Percentiles rank a stretch among this genome's conserved stretches.
These are phyloP conservation scores for Stenurella melanura DNA, from an alignment of 2,888 invertebrate genomes.

Conservation along the genomic window DNA sequence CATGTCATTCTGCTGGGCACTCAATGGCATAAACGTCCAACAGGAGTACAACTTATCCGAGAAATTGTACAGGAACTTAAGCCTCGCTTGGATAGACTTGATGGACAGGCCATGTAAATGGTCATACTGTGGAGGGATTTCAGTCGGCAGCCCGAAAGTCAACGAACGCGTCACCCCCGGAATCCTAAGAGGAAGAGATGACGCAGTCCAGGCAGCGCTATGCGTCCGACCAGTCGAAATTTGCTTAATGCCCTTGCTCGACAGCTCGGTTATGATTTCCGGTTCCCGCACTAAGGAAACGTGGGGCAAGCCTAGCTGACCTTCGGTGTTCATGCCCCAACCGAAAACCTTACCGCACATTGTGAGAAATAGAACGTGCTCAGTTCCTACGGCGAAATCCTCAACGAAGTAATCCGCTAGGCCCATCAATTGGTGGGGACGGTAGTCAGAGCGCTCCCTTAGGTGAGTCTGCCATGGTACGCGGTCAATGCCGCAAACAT, in stretches of 20 bases:
- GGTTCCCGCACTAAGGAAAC: conserved; percentile 77
- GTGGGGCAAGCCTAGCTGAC: conserved; percentile 78
- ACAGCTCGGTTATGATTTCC: conserved; percentile 74
- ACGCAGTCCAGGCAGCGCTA: conserved; percentile 79
- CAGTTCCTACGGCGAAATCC: conserved; percentile 78
- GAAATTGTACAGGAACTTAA: conserved; percentile 77
- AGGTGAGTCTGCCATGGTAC: conserved; percentile 77
- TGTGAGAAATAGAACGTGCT: conserved; percentile 77
- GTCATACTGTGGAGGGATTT: conserved; percentile 77
- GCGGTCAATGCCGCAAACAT: conserved; percentile 78
- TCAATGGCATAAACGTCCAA: conserved; percentile 76
- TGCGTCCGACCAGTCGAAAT: conserved; percentile 80
- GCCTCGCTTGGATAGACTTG: conserved; percentile 75
- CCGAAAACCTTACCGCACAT: conserved; percentile 77
- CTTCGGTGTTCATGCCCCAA: conserved; percentile 80
- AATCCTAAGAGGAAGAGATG: conserved; percentile 73
- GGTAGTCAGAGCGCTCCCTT: conserved; percentile 73
- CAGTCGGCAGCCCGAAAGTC: conserved; percentile 75
- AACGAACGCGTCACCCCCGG: conserved; percentile 75
- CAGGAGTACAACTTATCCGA: conserved; percentile 79
- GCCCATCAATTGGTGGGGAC: conserved; percentile 75
- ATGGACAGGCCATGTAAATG: conserved; percentile 74
- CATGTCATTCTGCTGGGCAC: conserved; percentile 71
- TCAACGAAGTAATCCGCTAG: conserved; percentile 75
- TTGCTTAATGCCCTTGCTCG: conserved; percentile 76